Percentiles rank a stretch among this genome's conserved stretches.
phyloP scores from a whole-genome alignment of 1,140 invertebrate genomes.

The Bombus sylvicola region DNA sequence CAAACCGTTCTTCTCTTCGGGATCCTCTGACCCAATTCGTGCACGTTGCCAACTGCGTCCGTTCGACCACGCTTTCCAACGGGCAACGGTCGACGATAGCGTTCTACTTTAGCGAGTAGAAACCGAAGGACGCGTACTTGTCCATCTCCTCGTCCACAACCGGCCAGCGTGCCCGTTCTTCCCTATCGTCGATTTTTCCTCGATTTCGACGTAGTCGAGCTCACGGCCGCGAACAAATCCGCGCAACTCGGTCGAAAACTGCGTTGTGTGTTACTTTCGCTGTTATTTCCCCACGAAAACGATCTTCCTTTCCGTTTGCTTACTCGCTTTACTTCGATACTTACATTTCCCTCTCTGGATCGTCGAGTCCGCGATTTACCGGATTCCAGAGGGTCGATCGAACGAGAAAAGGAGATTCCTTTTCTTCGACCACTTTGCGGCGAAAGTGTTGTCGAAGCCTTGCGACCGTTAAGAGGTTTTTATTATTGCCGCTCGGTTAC shows the following conservation, averaged over 20 bases:
- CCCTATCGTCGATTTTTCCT: background rate
- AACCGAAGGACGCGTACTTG: slow-evolving; percentile 4
- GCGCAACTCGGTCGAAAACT: slow-evolving; percentile 13
- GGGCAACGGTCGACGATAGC: slow-evolving; percentile 5
- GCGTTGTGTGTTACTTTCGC: no score
- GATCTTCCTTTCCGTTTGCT: background rate
- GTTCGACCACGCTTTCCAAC: slow-evolving; percentile 3
- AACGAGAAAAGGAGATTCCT: background rate
- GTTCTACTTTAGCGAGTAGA: background rate
- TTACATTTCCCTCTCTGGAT: background rate
- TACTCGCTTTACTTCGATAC: background rate
- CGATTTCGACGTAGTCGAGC: background rate
- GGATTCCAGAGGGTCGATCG: background rate
- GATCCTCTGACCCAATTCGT: slow-evolving; percentile 23
- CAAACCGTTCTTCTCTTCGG: slow-evolving; percentile 21
- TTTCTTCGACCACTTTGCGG: background rate
- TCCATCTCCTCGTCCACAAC: background rate
- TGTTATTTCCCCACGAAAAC: background rate
- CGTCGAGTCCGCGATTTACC: no score
- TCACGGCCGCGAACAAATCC: background rate
- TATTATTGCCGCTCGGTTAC: background rate
- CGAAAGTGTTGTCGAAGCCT: background rate
- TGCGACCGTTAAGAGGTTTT: background rate
- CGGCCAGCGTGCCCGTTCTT: background rate
- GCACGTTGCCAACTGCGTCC: background rate